Evolutionary conservation across 2,797 vertebrate genomes (phyloP), one percentile per base, ranked within the genome.

Genomic region (Falco novaeseelandiae): DNA sequence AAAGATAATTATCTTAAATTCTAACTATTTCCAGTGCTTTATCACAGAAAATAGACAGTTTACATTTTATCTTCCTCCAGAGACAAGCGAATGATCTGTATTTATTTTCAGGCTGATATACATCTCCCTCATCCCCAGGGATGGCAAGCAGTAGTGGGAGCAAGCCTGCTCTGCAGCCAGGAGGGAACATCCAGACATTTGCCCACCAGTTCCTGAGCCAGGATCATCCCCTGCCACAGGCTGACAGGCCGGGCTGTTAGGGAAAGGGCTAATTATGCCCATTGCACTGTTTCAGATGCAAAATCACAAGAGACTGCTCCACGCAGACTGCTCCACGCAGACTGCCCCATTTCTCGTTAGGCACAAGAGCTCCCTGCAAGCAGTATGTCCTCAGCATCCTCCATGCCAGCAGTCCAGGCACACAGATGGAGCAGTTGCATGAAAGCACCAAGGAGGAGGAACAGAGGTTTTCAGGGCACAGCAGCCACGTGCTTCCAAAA

Each of bases 1-100:
- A 84, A 95, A 93, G 93, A 95, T 85, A 83, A 95, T 95, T 90
- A 97, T 90, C 96, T 97, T 94, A 83, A 96, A 96, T 94, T 67
- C 78, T 79, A 92, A 86, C 90, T 85, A 92, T 90, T 96, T 92
- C 69, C 84, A 95, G 90, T n/a, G 49, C 81, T 85, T 90, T 89
- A 96, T 82, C 91, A 92, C 12, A 92, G 83, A 90, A 96, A 84
- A 93, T 4, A 90, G 91, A 82, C 26, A 73, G 73, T 74, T 90
- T 46, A 89, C 21, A 21, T 85, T 92, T 96, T 70, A 94, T 92
- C 74, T 80, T 87, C 91, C 96, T 90, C 81, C 67, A 73, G 88
- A 93, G 77, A 82, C 63, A 59, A 95, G 36, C 15, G 74, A 94
- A 52, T 49, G 90, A 89, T 87, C 62, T 73, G 51, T 79, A 71